Percentiles rank a stretch among this genome's conserved stretches.
phyloP scores from a whole-genome alignment of 2,888 invertebrate genomes.

The Penaeus monodon region DNA sequence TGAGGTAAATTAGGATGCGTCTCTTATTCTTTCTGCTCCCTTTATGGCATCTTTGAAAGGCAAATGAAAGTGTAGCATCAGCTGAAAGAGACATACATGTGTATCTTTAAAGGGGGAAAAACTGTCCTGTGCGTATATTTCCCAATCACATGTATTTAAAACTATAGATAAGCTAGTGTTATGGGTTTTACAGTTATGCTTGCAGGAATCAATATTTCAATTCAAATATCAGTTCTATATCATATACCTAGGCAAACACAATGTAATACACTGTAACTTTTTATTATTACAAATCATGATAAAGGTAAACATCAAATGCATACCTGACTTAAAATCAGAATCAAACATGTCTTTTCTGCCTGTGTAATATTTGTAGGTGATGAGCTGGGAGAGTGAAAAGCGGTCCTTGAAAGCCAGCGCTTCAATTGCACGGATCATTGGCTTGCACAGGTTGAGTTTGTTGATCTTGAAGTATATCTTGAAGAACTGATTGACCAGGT shows the following conservation, averaged over 20 bases:
- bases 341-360: slow-evolving; percentile 99
- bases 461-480: slow-evolving; percentile 97
- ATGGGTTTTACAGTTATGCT: no score
- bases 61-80: slow-evolving; percentile 91
- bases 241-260: no score
- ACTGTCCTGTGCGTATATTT: neutral
- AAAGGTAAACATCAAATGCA: slow-evolving; percentile 10
- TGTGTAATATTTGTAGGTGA: slow-evolving; percentile 97
- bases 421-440: slow-evolving; percentile 95
- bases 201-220: no score
- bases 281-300: neutral
- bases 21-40: slow-evolving; percentile 87
- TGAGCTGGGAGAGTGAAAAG: slow-evolving; percentile 91
- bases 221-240: no score
- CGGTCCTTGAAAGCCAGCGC: slow-evolving; percentile 89
- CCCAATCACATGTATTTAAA: neutral
- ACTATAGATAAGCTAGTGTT: no score
- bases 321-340: slow-evolving; percentile 88
- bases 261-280: no score
- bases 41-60: slow-evolving; percentile 90
- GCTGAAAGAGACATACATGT: slow-evolving; percentile 75
- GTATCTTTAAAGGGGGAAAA: neutral
- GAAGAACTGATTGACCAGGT: slow-evolving; percentile 95
- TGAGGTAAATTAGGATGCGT: slow-evolving; percentile 91
- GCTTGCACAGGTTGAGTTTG: slow-evolving; percentile 89